Base-by-base conservation (phyloP, 2,113 vertebrate genomes). In the Bufo gargarizans region DNA sequence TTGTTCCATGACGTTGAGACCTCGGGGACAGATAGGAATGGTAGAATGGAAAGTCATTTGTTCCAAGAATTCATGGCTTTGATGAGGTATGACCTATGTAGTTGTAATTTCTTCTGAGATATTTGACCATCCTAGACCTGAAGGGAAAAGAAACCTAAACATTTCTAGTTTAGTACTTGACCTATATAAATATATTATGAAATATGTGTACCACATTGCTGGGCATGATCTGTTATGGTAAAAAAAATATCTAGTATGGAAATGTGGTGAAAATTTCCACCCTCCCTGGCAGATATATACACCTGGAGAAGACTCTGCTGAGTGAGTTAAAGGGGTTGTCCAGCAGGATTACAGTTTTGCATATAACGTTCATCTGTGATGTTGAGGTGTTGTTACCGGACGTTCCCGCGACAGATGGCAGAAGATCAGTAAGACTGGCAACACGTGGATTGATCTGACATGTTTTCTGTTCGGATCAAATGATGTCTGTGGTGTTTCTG, bases 1-100 rank as follows among this genome's bases (percentile, higher is more conserved):
- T 22, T 79, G 4, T 81, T 81, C 78, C 78, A 59, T 81, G 56
- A 84, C 82, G 65, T 71, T 47, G 43, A 65, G 20, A 55, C 63
- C 82, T 55, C 6, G 50, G 82, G 82, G n/a, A 53, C 47, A 53
- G 81, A 53, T 61, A 45, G 78, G 77, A 78, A 78, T 55, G 11
- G 12, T 50, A 55, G 11, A 55, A n/a, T 78, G 77, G 11, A 56
- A 78, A 78, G 77, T 49, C 20, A 55, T 78, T 78, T 78, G 77
- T 78, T 22, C 50, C 11, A 1, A 77, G 76, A 55, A 19, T 55
- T 53, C 74, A 77, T 19, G 43, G 71, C 14, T 16, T 76, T 17
- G 50, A 11, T 77, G 50, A 6, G 17, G 47, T 3, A 76, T 50
- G 14, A 11, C 43, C 45, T 17, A 49, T 3, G 6, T 50, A 74